Base-by-base conservation (phyloP, 2,113 vertebrate species). In the Cephalopholis sonnerati region DNA sequence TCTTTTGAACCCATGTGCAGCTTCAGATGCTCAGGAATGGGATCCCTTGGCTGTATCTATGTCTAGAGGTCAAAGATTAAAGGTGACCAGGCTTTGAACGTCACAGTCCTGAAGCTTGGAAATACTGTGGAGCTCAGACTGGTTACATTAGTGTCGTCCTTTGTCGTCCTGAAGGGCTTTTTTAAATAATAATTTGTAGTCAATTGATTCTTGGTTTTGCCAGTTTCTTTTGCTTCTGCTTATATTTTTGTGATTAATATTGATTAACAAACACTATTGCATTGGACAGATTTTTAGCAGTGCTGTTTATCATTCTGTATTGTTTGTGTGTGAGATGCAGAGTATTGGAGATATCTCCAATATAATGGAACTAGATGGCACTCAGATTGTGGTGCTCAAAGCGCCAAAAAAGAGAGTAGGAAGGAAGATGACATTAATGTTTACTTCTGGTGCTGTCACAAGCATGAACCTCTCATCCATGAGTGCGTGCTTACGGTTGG, bases 41-140 rank as follows among this genome's bases (percentile, higher is more conserved):
- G 46, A 9, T 65, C 55, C 7, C 25, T 44, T 18, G 27, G 51
- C 55, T 61, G 27, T 62, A 29, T 71, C 16, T 61, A 9, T 27
- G 41, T 72, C 65, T 32, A 10, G 18, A 54, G 64, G 74, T 79
- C 72, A 50, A 54, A 83, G 22, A 59, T 66, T 62, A 59, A 66
- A 75, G 54, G 53, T 51, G 61, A 55, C 68, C 10, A 1, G 58
- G 7, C 36, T 66, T 62, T 54, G 44, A 64, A 10, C 25, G 44
- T 39, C 54, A 54, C 6, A 55, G 54, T 32, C 41, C 24, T 53
- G 24, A 29, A 77, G 80, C 61, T 24, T 58, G 44, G 59, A 36
- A 59, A 66, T 24, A 4, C 22, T 27, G 41, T n/a, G 51, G 48
- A 62, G 48, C 18, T 74, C 18, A 70, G 25, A 20, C 6, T 67